Evolutionary conservation across 2,797 vertebrate genomes (phyloP), one percentile per base, ranked within the genome.

Genomic region (Hoplostethus atlanticus): DNA sequence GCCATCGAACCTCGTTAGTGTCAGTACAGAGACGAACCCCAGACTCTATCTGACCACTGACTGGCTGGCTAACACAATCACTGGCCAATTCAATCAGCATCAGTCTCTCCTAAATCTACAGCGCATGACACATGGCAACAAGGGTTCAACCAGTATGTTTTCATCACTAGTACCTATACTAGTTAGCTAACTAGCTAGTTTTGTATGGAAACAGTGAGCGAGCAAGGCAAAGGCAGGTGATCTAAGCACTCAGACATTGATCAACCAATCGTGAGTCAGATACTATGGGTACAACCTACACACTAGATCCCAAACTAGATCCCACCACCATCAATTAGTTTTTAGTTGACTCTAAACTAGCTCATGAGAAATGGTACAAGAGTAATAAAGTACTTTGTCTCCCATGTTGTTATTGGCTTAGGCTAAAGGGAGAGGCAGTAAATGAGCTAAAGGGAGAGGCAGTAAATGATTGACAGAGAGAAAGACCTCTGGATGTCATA

Each of bases 341-440:
- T 34, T 34, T 6, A 34, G 34, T 6, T 34, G 4, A 4, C 6
- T 5, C 34, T 34, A 6, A 34, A 6, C 2, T 34, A 34, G 34
- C 6, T 34, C 34, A 34, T 34, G 34, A 34, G 34, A 34, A 34
- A 31, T 31, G 31, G 31, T 31, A 31, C 2, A 34, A 34, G 4
- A 34, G 21, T 21, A 21, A 21, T 21, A 21, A 21, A 21, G 21
- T 21, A 21, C 15, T 13, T 66, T 15, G 5, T 12, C 50, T 67
- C 12, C 65, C 61, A 63, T 12, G 9, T 0, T 56, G 44, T 47
- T 71, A 81, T 79, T 83, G 80, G 81, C 30, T 36, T 0, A 3
- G n/a, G 21, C 40, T 52, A 0, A 44, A 73, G 28, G 65, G 61
- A 77, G 71, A 56, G 50, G 56, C 21, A 60, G 68, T 57, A 36